A percentile compares a stretch with the other conserved stretches of the same genome.
phyloP scores from a whole-genome alignment of 1,140 invertebrate genomes.

The Lordiphosa collinella region DNA sequence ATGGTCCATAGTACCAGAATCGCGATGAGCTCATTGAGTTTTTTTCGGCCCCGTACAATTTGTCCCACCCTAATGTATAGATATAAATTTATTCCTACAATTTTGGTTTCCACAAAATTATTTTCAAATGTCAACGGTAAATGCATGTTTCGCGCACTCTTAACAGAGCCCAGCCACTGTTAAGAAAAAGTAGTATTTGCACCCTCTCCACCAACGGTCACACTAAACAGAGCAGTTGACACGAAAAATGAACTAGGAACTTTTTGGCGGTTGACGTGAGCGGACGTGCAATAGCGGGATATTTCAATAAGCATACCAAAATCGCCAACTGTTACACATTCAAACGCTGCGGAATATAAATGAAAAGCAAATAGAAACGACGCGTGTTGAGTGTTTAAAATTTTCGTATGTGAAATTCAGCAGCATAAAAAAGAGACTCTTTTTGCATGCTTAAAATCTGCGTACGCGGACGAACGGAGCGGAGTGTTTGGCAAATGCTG shows the following conservation, averaged over 20 bases:
- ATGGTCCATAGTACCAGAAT: too few species aligned
- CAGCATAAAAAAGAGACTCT: constrained; percentile 12
- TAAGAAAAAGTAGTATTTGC: background rate
- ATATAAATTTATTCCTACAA: too few species aligned
- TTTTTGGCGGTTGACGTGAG: constrained; percentile 10
- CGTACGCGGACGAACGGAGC: constrained; percentile 4
- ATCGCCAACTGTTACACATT: constrained; percentile 27
- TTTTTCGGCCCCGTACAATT: too few species aligned
- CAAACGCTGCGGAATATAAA: constrained; percentile 7
- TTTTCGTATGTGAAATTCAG: constrained; percentile 22
- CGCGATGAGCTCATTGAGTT: too few species aligned
- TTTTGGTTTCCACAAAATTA: too few species aligned
- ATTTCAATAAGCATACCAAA: constrained; percentile 15
- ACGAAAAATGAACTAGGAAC: background rate
- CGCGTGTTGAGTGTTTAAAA: constrained; percentile 53
- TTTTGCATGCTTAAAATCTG: constrained; percentile 53
- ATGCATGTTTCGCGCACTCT: too few species aligned
- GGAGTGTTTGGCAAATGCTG: constrained; percentile 26
- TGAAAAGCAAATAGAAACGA: constrained; percentile 42
- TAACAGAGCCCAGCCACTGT: too few species aligned
- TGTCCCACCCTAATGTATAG: too few species aligned
- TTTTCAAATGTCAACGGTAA: too few species aligned
- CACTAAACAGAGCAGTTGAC: background rate
- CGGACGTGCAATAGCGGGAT: constrained; percentile 33
- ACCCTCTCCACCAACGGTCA: background rate